Evolutionary conservation across 2,797 vertebrate species (phyloP).

Genomic region (Acipenser oxyrinchus): DNA sequence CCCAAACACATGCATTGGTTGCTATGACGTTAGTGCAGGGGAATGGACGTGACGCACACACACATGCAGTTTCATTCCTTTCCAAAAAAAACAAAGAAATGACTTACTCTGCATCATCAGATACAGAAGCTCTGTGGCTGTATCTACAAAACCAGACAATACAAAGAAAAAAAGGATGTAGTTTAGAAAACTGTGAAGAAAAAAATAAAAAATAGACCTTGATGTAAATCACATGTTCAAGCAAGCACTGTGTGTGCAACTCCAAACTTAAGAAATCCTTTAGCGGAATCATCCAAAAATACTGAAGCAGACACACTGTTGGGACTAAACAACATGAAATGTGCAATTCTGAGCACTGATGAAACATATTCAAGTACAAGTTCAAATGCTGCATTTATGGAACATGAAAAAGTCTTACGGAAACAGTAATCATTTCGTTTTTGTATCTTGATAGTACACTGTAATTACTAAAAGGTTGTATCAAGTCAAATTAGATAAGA

Average conservation of each 20-base stretch:
- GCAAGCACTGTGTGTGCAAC: background rate
- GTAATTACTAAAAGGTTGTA: too few relatives aligned
- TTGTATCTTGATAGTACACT: too few relatives aligned
- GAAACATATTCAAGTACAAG: too few relatives aligned
- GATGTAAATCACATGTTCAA: background rate
- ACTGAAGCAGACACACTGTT: background rate
- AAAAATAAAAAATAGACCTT: constrained; percentile 10
- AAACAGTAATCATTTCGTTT: too few relatives aligned
- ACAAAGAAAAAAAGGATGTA: constrained; percentile 37
- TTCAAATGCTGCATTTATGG: too few relatives aligned
- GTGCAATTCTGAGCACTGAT: background rate
- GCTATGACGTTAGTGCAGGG: constrained; percentile 53
- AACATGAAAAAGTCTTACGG: too few relatives aligned
- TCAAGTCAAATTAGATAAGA: too few relatives aligned
- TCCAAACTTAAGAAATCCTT: background rate
- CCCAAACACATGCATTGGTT: constrained; percentile 25
- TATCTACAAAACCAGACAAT: constrained; percentile 82
- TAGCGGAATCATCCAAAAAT: background rate
- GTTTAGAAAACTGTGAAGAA: constrained; percentile 31
- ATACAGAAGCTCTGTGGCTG: constrained; percentile 81
- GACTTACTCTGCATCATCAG: constrained; percentile 93
- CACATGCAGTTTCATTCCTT: constrained; percentile 52
- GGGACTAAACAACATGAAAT: background rate
- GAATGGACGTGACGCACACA: constrained; percentile 25
- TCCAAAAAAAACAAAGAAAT: constrained; percentile 43